Evolutionary conservation across 2,888 invertebrate species (phyloP).

Genomic region (Cephus pygmeus): DNA sequence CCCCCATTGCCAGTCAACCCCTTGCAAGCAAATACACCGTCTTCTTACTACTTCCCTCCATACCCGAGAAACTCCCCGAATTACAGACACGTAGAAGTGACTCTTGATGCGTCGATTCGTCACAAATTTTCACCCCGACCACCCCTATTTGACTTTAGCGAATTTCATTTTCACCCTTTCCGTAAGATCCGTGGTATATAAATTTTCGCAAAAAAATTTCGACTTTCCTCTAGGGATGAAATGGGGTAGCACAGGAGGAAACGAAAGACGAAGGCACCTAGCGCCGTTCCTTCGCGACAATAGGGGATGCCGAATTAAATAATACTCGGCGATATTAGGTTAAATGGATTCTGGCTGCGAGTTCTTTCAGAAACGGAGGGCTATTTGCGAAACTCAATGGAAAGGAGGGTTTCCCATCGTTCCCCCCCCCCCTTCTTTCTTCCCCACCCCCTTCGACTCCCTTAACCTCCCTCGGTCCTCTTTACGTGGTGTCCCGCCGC

Average conservation of each 20-base stretch:
- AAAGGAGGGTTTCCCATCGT: conserved; percentile 41
- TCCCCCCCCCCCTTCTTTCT: conserved; percentile 15
- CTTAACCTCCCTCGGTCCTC: not conserved
- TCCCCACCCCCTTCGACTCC: conserved; percentile 13
- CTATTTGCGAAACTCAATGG: conserved; percentile 57
- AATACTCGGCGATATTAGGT: conserved; percentile 34
- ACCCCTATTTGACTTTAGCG: not conserved
- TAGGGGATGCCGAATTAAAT: conserved; percentile 5
- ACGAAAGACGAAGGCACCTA: not conserved
- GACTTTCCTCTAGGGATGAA: not conserved
- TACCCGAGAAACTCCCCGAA: conserved; percentile 17
- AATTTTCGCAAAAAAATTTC: not conserved
- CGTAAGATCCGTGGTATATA: not conserved
- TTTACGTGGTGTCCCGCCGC: not conserved
- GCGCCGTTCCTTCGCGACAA: not conserved
- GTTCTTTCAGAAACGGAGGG: conserved; percentile 42
- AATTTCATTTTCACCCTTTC: not conserved
- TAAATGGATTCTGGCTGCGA: conserved; percentile 40
- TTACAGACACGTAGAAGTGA: not conserved
- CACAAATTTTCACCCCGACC: not conserved
- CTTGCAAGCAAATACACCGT: conserved; percentile 4
- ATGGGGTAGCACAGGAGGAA: too few relatives aligned
- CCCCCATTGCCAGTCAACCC: conserved; percentile 7
- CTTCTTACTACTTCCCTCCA: conserved; percentile 8
- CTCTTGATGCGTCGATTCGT: not conserved